Percentiles rank a stretch among this genome's conserved stretches.
Conservation (phyloP, 1,140 invertebrate species). For the Microplitis mediator region DNA sequence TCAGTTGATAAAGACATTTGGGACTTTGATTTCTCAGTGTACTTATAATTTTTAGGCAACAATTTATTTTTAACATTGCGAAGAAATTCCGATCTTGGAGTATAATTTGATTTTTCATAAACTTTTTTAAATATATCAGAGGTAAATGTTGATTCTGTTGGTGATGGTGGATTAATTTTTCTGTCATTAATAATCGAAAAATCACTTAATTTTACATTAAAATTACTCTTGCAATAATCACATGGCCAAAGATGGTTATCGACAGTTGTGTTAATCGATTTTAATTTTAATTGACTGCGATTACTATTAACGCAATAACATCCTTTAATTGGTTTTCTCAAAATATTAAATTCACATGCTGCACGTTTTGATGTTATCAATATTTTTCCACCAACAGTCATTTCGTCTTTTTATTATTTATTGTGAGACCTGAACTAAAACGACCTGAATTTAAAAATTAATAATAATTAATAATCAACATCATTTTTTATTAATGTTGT, state of each 20-base stretch:
- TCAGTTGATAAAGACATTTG: not conserved
- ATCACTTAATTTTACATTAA: slow-evolving; percentile 9
- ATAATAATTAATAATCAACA: too few relatives aligned
- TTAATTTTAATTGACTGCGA: slow-evolving; percentile 25
- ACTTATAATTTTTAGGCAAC: not conserved
- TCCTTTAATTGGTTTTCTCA: slow-evolving; percentile 44
- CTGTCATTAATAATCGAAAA: too few relatives aligned
- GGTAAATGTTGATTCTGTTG: slow-evolving; percentile 31
- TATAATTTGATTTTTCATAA: slow-evolving; percentile 45
- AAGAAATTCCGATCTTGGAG: slow-evolving; percentile 50
- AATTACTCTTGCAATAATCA: slow-evolving; percentile 33
- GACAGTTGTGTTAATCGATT: slow-evolving; percentile 30
- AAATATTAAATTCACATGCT: too few relatives aligned
- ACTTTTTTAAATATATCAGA: slow-evolving; percentile 41
- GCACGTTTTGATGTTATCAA: slow-evolving; percentile 42
- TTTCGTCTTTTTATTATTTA: slow-evolving; percentile 21
- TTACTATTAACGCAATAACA: slow-evolving; percentile 47
- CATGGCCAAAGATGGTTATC: slow-evolving; percentile 29
- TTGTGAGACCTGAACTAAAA: too few relatives aligned
- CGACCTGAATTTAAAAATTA: too few relatives aligned
- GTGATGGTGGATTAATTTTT: not conserved
- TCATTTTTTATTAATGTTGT: too few relatives aligned
- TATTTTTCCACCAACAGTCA: slow-evolving; percentile 33
- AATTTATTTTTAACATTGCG: slow-evolving; percentile 41
- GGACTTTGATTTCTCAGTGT: not conserved